Percentiles rank a stretch among this genome's conserved stretches.
These are phyloP conservation scores for Macrotis lagotis DNA, from an alignment of 2,113 vertebrate genomes.

Conservation along the genomic window DNA sequence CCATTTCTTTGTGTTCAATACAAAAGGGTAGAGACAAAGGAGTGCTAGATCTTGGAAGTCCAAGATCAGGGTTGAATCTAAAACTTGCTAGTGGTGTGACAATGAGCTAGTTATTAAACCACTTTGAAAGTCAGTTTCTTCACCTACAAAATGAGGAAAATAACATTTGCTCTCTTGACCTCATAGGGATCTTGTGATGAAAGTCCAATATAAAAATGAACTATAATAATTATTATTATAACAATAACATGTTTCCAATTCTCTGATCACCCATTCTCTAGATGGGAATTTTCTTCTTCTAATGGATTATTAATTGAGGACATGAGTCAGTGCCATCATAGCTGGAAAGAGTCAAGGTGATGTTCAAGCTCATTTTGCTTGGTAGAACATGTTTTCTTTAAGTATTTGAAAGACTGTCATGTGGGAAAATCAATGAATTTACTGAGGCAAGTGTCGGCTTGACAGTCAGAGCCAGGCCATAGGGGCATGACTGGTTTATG, in stretches of 20 bases:
- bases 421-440: background rate
- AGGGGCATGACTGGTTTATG: background rate
- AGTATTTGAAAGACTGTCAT: background rate
- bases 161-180: background rate
- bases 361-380: background rate
- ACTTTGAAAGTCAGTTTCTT: background rate
- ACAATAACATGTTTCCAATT: background rate
- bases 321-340: background rate
- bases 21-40: background rate
- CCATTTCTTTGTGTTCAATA: background rate
- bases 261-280: background rate
- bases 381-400: background rate
- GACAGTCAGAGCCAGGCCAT: background rate
- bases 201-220: background rate
- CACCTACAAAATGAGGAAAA: background rate
- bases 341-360: background rate
- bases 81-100: background rate
- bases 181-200: background rate
- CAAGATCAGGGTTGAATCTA: background rate
- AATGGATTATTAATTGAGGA: conserved; percentile 33
- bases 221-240: background rate
- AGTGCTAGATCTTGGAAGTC: background rate
- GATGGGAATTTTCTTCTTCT: background rate
- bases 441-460: background rate
- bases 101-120: background rate